Evolutionary conservation across 2,888 invertebrate genomes (phyloP), one percentile per base, ranked within the genome.

Genomic region (Ectemnius cavifrons): DNA sequence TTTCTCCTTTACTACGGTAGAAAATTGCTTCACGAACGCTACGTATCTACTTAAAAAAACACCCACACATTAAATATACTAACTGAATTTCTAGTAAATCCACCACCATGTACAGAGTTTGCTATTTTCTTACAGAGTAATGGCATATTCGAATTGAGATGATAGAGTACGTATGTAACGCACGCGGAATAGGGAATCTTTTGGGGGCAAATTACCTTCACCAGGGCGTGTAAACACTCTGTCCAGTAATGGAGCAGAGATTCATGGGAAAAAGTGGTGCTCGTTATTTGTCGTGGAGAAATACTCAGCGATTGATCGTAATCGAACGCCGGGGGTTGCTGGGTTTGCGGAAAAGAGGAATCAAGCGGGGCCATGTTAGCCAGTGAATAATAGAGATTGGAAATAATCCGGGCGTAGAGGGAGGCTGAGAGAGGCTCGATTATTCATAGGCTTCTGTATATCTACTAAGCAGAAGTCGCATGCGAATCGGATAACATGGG

Each of bases 351-450:
- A 59, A 71, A 70, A 52, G 56, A 16, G 49, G 46, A 68, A 70
- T 49, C 20, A 46, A 47, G 70, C 46, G 49, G 71, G 64, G 37
- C 56, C 62, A 66, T 61, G 52, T 56, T 67, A 61, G 59, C 62
- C 47, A 62, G 27, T 69, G 74, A 78, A 78, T 74, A 76, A 74
- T 74, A 66, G 71, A 74, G 71, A 78, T 74, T 71, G 64, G 63
- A 67, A 68, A 73, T 64, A 75, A 71, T 64, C 68, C 37, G 27
- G 60, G 27, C 64, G 52, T 49, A 49, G 23, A 63, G 60, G 4
- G 49, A 49, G 18, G 37, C 37, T 8, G 37, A 6, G 8, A 6
- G 5, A 16, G 16, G 52, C 52, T 61, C 74, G 74, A 76, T 76
- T 71, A 76, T 76, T 78, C 71, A 70, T 71, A 62, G 56, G 37